A percentile compares a stretch with the other conserved stretches of the same genome.
Evolutionary conservation across 2,888 invertebrate genomes (phyloP).

Genomic region (Phrixothrix hirtus): DNA sequence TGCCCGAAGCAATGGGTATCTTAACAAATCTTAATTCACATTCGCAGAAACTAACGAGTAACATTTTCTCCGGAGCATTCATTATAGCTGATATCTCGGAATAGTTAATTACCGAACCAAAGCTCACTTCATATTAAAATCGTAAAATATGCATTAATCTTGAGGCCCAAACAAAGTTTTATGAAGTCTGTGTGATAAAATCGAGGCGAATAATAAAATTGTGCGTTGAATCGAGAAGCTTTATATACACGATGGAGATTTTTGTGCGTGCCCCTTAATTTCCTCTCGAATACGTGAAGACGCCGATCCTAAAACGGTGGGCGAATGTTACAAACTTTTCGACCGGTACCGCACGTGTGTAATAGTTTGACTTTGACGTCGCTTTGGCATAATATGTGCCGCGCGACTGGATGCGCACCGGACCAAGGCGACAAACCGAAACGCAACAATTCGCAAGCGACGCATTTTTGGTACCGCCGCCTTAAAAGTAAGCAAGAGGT

Average conservation of each 20-base stretch:
- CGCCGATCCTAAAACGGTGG: conserved; percentile 43
- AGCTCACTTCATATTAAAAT: conserved; percentile 49
- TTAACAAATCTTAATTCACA: conserved; percentile 37
- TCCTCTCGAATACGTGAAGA: conserved; percentile 47
- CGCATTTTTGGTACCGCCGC: conserved; percentile 22
- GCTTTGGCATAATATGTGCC: too few species aligned
- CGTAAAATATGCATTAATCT: conserved; percentile 54
- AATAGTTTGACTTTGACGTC: too few species aligned
- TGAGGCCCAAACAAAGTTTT: conserved; percentile 49
- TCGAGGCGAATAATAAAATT: conserved; percentile 53
- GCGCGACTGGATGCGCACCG: too few species aligned
- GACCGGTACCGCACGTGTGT: too few species aligned
- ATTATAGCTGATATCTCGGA: conserved; percentile 44
- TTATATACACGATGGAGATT: conserved; percentile 45
- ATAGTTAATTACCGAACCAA: conserved; percentile 49
- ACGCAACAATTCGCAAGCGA: too few species aligned
- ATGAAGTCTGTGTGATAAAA: conserved; percentile 52
- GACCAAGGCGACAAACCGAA: too few species aligned
- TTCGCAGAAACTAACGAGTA: conserved; percentile 38
- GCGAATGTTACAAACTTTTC: too few species aligned
- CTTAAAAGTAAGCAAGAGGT: conserved; percentile 22
- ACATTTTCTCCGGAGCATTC: conserved; percentile 36
- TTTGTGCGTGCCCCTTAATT: conserved; percentile 48
- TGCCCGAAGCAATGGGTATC: conserved; percentile 26
- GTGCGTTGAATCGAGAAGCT: conserved; percentile 47